Evolutionary conservation across 2,888 invertebrate species (phyloP).

Genomic region (Sclerodermus sp.): DNA sequence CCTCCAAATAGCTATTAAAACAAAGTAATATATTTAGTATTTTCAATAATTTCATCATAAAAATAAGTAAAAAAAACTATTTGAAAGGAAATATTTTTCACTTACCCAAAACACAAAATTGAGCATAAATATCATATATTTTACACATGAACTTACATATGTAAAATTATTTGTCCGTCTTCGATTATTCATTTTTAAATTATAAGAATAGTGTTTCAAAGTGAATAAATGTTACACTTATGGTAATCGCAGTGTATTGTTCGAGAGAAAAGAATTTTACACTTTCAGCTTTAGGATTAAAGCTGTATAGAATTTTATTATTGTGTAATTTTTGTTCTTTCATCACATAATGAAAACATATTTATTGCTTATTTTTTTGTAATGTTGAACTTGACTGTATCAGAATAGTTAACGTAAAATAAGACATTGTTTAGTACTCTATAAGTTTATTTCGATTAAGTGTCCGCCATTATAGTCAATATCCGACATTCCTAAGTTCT

Average conservation of each 20-base stretch:
- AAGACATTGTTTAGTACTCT: no score
- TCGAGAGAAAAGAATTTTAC: constrained; percentile 3
- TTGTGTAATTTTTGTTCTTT: background rate
- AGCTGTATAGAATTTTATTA: no score
- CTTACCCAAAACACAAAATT: constrained; percentile 91
- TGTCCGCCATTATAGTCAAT: constrained; percentile 28
- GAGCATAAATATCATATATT: constrained; percentile 86
- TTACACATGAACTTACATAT: constrained; percentile 84
- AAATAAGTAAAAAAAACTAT: background rate
- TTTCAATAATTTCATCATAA: no score
- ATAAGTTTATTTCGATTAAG: constrained; percentile 7
- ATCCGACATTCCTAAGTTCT: constrained; percentile 19
- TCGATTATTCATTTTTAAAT: constrained; percentile 57
- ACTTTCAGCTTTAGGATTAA: no score
- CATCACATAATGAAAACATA: constrained; percentile 17
- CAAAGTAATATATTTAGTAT: background rate
- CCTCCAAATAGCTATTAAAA: constrained; percentile 81
- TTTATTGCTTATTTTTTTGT: constrained; percentile 4
- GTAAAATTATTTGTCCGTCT: constrained; percentile 73
- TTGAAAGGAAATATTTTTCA: constrained; percentile 25
- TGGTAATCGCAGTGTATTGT: constrained; percentile 18
- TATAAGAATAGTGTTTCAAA: no score
- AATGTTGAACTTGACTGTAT: constrained; percentile 8
- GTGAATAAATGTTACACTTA: no score
- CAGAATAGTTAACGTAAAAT: no score